A percentile compares a stretch with the other conserved stretches of the same genome.
phyloP scores from a whole-genome alignment of 2,797 vertebrate genomes.

The Myotis planiceps region DNA sequence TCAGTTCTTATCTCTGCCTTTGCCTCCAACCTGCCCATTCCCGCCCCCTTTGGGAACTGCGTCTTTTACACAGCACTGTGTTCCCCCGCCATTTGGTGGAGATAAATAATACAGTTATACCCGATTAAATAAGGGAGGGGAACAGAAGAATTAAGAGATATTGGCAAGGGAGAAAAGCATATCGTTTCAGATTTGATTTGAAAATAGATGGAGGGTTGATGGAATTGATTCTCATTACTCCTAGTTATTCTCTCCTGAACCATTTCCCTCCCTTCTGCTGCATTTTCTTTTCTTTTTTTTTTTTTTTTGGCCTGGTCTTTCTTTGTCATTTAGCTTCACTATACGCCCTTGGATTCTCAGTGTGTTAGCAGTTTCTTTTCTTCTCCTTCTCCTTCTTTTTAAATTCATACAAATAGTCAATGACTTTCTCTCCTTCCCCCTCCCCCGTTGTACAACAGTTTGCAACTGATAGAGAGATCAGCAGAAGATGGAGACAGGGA shows the following conservation, averaged over 20 bases:
- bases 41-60: slow-evolving; percentile 38
- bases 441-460: background rate
- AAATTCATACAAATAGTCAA: background rate
- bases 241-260: slow-evolving; percentile 63
- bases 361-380: background rate
- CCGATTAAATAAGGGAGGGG: slow-evolving; percentile 54
- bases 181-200: slow-evolving; percentile 71
- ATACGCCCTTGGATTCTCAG: background rate
- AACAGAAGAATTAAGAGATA: slow-evolving; percentile 80
- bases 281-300: background rate
- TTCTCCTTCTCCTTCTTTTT: background rate
- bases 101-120: slow-evolving; percentile 67
- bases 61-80: slow-evolving; percentile 44
- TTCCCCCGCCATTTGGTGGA: background rate
- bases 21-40: slow-evolving; percentile 11
- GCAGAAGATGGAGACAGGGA: background rate
- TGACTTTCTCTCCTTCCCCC: background rate
- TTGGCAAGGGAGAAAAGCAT: slow-evolving; percentile 61
- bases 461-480: background rate
- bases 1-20: slow-evolving; percentile 7
- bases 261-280: background rate
- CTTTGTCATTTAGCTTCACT: background rate
- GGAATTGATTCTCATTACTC: slow-evolving; percentile 68
- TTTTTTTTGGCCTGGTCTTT: background rate
- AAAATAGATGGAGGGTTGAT: slow-evolving; percentile 66